Base-by-base conservation (phyloP, 2,113 vertebrate species). In the Lamprotornis superbus region DNA sequence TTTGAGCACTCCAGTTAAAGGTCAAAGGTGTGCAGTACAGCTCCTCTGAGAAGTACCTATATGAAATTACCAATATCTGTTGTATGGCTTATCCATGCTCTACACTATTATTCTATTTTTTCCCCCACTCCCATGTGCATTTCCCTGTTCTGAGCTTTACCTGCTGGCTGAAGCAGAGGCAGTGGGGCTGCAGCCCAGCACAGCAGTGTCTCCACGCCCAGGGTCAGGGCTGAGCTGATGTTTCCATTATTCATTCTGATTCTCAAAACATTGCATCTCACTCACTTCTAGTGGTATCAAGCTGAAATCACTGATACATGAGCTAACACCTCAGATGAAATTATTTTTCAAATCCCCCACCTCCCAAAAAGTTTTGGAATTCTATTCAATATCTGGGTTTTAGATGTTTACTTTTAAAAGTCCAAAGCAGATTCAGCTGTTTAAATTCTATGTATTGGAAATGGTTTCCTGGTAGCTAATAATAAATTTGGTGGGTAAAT, bases 1-100 rank as follows among this genome's bases (percentile, higher is more conserved):
- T 97, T 95, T 97, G 97, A 98, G 97, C 96, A 97, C 97, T 98
- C 97, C 93, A 95, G 97, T 89, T 93, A 94, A 97, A 97, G 98
- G 98, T 98, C 98, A 98, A 88, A 98, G 98, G 97, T 98, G 97
- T 95, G 90, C 64, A 67, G 95, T 75, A 86, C 85, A 94, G 94
- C 96, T 97, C 93, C 95, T 97, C 68, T 46, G 86, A 97, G 97
- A 95, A 97, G 95, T 87, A 97, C 96, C 97, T 61, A 52, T 93
- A 83, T 94, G 93, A 97, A 95, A 97, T 95, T 87, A 93, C 96
- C 96, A 95, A 63, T 91, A 94, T 92, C 76, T 69, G 40, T 52
- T 59, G 70, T 78, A 88, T 82, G 81, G 50, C 63, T 91, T 90
- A 91, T 95, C 94, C 80, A 57, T 82, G 74, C 76, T 90, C 22